A percentile compares a stretch with the other conserved stretches of the same genome.
Conservation (phyloP, 2,888 invertebrate genomes). For the Bombylius major region DNA sequence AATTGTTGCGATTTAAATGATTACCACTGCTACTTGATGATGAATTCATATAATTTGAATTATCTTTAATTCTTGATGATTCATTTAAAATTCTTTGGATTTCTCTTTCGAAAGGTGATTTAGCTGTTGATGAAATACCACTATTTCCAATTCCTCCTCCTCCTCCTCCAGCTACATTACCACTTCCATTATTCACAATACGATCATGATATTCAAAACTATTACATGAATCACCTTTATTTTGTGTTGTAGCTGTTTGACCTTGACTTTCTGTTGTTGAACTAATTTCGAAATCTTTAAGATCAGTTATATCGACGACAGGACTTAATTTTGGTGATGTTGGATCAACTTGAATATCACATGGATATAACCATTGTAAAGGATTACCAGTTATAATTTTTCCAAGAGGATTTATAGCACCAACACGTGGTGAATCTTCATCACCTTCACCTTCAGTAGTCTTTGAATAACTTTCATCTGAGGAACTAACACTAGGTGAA, state of each 20-base stretch:
- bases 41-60: conserved; percentile 8
- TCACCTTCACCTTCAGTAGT: conserved; percentile 58
- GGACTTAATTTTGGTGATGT: conserved; percentile 25
- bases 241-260: conserved; percentile 45
- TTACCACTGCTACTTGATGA: conserved; percentile 9
- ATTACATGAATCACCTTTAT: conserved; percentile 48
- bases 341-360: conserved; percentile 46
- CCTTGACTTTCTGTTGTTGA: conserved; percentile 41
- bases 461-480: conserved; percentile 72
- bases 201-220: conserved; percentile 50
- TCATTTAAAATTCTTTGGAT: conserved; percentile 67
- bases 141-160: conserved; percentile 27
- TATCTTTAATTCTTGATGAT: conserved; percentile 27
- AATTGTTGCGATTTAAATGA: conserved; percentile 23
- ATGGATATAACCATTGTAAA: conserved; percentile 48
- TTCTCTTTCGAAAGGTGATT: conserved; percentile 64
- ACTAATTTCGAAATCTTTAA: conserved; percentile 35
- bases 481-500: conserved; percentile 71
- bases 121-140: conserved; percentile 33
- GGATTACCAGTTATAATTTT: conserved; percentile 33
- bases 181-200: conserved; percentile 14
- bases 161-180: conserved; percentile 22
- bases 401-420: conserved; percentile 21
- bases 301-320: conserved; percentile 29
- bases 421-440: conserved; percentile 29